phyloP scores from a whole-genome alignment of 2,888 invertebrate species.

The Rapana venosa region DNA sequence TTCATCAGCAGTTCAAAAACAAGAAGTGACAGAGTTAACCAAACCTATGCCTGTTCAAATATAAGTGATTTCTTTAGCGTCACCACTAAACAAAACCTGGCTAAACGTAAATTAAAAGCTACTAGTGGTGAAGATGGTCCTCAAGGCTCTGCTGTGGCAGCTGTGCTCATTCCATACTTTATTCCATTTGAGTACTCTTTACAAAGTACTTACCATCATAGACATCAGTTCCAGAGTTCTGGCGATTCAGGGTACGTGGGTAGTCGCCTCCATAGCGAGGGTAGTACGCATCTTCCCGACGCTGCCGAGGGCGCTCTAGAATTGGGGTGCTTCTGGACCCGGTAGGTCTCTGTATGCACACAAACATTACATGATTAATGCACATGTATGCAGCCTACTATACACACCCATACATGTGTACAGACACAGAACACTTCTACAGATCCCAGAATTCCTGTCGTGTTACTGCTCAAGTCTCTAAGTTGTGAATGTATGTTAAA shows the following conservation, averaged over 20 bases:
- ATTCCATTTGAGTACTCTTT: neutral
- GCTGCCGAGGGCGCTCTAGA: conserved; percentile 61
- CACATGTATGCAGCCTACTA: neutral
- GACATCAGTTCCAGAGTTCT: conserved; percentile 69
- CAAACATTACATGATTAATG: neutral
- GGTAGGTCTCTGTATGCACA: conserved; percentile 70
- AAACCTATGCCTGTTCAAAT: no score
- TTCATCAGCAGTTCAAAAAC: no score
- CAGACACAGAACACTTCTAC: neutral
- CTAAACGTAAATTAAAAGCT: no score
- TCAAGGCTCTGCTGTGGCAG: no score
- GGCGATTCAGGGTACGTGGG: conserved; percentile 63
- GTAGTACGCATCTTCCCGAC: conserved; percentile 62
- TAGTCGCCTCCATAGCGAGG: conserved; percentile 61
- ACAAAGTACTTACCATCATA: conserved; percentile 53
- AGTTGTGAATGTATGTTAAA: no score
- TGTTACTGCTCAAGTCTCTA: no score
- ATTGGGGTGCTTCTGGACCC: conserved; percentile 71
- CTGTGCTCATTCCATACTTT: no score
- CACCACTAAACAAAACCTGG: no score
- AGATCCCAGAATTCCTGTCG: no score
- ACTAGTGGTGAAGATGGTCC: no score
- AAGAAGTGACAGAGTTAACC: no score
- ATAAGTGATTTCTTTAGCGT: no score
- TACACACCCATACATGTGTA: neutral